A percentile compares a stretch with the other conserved stretches of the same genome.
These are phyloP conservation scores for Drosophila ogumai DNA, from an alignment of 1,140 invertebrate genomes.

Conservation along the genomic window DNA sequence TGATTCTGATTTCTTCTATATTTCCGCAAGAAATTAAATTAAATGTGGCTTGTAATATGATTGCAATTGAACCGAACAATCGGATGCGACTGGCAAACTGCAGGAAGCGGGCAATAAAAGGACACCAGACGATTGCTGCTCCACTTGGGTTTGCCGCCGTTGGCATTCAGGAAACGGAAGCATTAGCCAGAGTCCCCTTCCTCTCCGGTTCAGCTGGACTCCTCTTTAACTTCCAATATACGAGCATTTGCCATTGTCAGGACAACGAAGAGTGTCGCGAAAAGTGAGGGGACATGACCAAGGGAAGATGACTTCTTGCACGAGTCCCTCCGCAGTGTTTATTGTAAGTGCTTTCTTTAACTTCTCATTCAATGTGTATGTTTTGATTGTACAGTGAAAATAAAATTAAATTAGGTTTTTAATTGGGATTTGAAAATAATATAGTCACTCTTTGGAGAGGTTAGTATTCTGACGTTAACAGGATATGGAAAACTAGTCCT, in stretches of 20 bases:
- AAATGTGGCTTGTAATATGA: slow-evolving; percentile 80
- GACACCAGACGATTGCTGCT: slow-evolving; percentile 45
- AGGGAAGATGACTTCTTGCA: slow-evolving; percentile 50
- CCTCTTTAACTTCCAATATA: slow-evolving; percentile 16
- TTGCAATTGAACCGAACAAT: slow-evolving; percentile 62
- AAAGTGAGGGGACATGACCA: slow-evolving; percentile 4
- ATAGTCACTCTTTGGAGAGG: not conserved
- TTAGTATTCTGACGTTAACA: not conserved
- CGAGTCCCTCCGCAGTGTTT: slow-evolving; percentile 47
- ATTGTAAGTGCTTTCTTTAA: slow-evolving; percentile 65
- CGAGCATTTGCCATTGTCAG: slow-evolving; percentile 14
- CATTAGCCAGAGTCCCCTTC: slow-evolving; percentile 42
- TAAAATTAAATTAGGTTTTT: not conserved
- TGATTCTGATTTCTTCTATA: slow-evolving; percentile 63
- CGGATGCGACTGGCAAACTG: slow-evolving; percentile 71
- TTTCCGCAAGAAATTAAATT: slow-evolving; percentile 78
- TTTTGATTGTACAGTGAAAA: slow-evolving; percentile 13
- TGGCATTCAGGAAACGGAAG: slow-evolving; percentile 58
- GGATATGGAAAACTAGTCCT: not conserved
- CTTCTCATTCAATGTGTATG: slow-evolving; percentile 52
- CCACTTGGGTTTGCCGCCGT: slow-evolving; percentile 5
- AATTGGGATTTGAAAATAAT: not conserved
- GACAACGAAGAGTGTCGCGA: not conserved
- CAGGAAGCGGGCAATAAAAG: slow-evolving; percentile 70
- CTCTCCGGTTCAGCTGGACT: not conserved